Base-by-base conservation (phyloP, 1,140 invertebrate genomes). In the Propsilocerus akamusi region DNA sequence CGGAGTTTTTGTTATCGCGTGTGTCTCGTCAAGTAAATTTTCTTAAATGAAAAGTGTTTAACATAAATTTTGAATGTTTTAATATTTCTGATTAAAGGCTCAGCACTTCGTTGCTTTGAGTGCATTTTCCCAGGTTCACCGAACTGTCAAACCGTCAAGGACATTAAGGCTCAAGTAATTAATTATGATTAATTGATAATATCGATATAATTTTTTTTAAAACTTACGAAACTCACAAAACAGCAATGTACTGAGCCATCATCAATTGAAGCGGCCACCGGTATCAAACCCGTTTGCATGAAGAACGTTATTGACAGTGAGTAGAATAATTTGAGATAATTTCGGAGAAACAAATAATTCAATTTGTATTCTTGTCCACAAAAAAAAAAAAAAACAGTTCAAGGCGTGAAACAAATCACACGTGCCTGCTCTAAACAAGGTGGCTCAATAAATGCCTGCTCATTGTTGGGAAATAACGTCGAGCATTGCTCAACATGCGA, bases 21-120 rank as follows among this genome's bases (percentile, higher is more conserved):
- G 34, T 41, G 34, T 41, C 10, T 41, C 34, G 22, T 41, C 34
- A 41, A 41, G 34, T 41, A 41, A 41, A 17, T 41, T 41, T 41
- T 30, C 14, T 30, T 2, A 12, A n/a, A 30, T 4, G n/a, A n/a
- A n/a, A n/a, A n/a, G n/a, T n/a, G n/a, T n/a, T n/a, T n/a, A 30
- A 4, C 14, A 30, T 2, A n/a, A 30, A 30, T 8, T 20, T 20
- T 41, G 17, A 41, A 17, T 37, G 14, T 20, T 17, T 20, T 5
- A 6, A 41, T 41, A 20, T 7, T 20, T 41, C 22, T n/a, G 1
- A 17, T 41, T 41, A 17, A 7, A 41, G 34, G 34, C 34, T 41
- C 34, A 20, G 34, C 34, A 41, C 34, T 41, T 20, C 34, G 34
- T 4, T 41, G 34, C 17, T 41, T 20, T 41, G 14, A 41, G 11